These are phyloP conservation scores for Catocala sponsa DNA, from an alignment of 2,888 invertebrate species.

Conservation along the genomic window DNA sequence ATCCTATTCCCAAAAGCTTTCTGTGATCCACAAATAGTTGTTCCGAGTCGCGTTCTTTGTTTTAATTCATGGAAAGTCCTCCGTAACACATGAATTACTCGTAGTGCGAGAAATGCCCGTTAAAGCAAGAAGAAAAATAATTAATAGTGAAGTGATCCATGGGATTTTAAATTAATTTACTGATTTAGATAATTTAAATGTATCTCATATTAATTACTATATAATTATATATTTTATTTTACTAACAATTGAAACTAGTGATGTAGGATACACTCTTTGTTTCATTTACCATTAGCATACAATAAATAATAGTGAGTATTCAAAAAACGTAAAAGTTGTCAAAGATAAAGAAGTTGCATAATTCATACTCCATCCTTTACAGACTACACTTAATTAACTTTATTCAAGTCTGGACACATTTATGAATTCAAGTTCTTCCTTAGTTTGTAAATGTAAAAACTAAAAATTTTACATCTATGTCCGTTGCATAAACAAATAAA, in stretches of 20 bases:
- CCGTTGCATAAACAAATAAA: no score
- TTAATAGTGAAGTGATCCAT: no score
- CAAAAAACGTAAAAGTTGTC: constrained; percentile 17
- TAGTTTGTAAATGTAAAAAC: background rate
- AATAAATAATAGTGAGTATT: constrained; percentile 2
- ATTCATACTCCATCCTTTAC: constrained; percentile 17
- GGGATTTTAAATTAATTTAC: no score
- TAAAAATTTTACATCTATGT: background rate
- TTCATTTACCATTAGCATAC: no score
- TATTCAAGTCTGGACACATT: constrained; percentile 5
- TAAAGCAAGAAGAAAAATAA: no score
- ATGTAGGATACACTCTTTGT: no score
- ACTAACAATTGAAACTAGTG: no score
- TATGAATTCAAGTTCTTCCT: constrained; percentile 10
- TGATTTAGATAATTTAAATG: no score
- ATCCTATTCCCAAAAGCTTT: no score
- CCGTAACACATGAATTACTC: background rate
- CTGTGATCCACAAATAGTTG: no score
- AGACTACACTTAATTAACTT: constrained; percentile 23
- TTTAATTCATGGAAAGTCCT: background rate
- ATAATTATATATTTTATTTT: no score
- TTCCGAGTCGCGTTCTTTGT: background rate
- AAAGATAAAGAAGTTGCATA: constrained; percentile 5
- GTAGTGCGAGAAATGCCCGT: background rate
- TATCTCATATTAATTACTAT: no score